Base-by-base conservation (phyloP, 2,113 vertebrate genomes). In the Rostratula benghalensis region DNA sequence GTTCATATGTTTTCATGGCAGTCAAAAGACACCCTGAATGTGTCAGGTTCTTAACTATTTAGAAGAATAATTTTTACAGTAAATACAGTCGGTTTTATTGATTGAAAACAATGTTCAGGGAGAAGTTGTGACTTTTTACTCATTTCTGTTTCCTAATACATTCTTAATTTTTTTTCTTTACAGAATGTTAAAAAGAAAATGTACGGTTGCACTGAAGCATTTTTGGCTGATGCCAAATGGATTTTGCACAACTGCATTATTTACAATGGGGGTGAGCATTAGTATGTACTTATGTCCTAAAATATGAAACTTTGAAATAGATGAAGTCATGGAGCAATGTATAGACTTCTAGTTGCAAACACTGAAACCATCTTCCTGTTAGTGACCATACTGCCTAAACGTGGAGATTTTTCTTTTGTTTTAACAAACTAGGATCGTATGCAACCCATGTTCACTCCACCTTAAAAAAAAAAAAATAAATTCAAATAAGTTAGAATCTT, bases 241-340 rank as follows among this genome's bases (percentile, higher is more conserved):
- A 99, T 99, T 96, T 98, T 99, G 92, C 99, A 99, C 98, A 99
- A 99, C 97, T 99, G 99, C 97, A 99, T 99, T 96, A 99, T 99
- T 97, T 99, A 99, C 97, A 99, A 99, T 79, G 99, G 99, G 96
- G 99, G 99, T 99, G 96, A 97, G 97, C 97, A 53, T 22, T 71
- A 31, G 28, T 43, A n/a, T 56, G 6, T 8, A 16, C 23, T 8
- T 71, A 7, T 1, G 7, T 65, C 51, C 18, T 31, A 13, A 37
- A 3, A 54, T 37, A 43, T 11, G 31, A 51, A 61, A 11, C 9
- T 69, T 33, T 46, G 15, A 24, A 50, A 35, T 22, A 28, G 33
- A 25, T 74, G 1, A 46, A 83, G n/a, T 51, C 20, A 11, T 31
- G 56, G 39, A 84, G 33, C 22, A 50, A 14, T 70, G 63, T 89